Conservation (phyloP, 2,113 vertebrate genomes). For the Upupa epops region DNA sequence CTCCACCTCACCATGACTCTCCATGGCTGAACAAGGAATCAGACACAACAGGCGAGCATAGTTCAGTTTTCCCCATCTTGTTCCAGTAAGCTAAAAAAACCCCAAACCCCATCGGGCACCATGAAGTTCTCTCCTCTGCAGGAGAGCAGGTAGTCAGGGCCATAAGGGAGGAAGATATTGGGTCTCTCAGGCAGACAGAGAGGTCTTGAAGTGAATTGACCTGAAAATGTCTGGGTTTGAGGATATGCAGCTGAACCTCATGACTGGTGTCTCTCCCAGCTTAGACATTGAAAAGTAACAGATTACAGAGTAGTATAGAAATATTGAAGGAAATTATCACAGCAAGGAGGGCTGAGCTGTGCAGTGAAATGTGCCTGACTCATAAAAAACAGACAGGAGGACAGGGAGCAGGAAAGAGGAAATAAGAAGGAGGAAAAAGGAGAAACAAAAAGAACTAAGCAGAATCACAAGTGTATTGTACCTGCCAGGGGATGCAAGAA, state of each 20-base stretch:
- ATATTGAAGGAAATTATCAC: not conserved
- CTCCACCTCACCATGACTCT: conserved; percentile 88
- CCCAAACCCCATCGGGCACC: not conserved
- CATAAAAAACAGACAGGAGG: not conserved
- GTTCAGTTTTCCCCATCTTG: not conserved
- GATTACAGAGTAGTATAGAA: not conserved
- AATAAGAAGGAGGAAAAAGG: not conserved
- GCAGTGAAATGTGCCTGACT: not conserved
- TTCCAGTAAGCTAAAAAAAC: not conserved
- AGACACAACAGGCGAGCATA: not conserved
- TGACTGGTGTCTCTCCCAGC: not conserved
- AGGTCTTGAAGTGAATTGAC: not conserved
- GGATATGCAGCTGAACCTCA: not conserved
- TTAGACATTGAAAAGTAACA: not conserved
- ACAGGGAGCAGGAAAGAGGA: not conserved
- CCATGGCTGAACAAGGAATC: conserved; percentile 77
- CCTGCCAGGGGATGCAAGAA: conserved; percentile 90
- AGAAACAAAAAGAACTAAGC: not conserved
- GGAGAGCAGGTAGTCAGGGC: not conserved
- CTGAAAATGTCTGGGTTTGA: not conserved
- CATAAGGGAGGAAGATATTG: not conserved
- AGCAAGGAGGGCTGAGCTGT: not conserved
- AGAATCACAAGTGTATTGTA: conserved; percentile 31
- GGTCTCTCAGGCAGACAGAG: not conserved
- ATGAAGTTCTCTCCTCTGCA: not conserved